phyloP scores from a whole-genome alignment of 2,113 vertebrate species.

The Thamnaconus septentrionalis region DNA sequence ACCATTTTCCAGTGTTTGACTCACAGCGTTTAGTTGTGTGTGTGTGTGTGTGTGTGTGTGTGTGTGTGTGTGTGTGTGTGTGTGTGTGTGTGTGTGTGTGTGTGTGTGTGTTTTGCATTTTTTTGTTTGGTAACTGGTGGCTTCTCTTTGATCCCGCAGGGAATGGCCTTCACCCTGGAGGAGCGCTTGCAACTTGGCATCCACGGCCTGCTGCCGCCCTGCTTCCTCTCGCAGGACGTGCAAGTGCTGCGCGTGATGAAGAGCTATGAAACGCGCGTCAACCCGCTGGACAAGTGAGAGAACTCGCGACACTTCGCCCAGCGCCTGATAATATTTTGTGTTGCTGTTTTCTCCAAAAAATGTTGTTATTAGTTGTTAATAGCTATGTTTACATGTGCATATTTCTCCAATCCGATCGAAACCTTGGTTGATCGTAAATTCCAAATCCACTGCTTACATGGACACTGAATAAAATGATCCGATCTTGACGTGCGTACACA shows the following conservation, averaged over 20 bases:
- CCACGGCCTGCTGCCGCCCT: slow-evolving; percentile 94
- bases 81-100: slow-evolving; percentile 12
- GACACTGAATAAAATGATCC: too few relatives aligned
- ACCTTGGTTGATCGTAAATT: too few relatives aligned
- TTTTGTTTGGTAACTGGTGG: background rate
- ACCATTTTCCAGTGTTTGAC: too few relatives aligned
- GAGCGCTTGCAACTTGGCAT: slow-evolving; percentile 95
- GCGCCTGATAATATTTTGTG: background rate
- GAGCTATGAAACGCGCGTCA: slow-evolving; percentile 88
- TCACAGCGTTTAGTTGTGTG: too few relatives aligned
- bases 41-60: background rate
- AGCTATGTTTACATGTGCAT: too few relatives aligned
- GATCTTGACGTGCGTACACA: too few relatives aligned
- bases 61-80: slow-evolving; percentile 2
- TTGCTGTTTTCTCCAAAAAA: too few relatives aligned
- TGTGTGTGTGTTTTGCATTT: slow-evolving; percentile 2
- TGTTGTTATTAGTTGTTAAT: too few relatives aligned
- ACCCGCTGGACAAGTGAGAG: slow-evolving; percentile 90
- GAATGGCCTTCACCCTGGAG: slow-evolving; percentile 96
- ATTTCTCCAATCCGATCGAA: too few relatives aligned
- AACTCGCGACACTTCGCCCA: background rate
- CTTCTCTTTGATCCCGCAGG: slow-evolving; percentile 72
- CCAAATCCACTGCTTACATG: too few relatives aligned
- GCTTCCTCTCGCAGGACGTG: slow-evolving; percentile 94
- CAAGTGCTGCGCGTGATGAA: slow-evolving; percentile 93